Evolutionary conservation across 2,797 vertebrate genomes (phyloP).

Genomic region (Lagodon rhomboides): DNA sequence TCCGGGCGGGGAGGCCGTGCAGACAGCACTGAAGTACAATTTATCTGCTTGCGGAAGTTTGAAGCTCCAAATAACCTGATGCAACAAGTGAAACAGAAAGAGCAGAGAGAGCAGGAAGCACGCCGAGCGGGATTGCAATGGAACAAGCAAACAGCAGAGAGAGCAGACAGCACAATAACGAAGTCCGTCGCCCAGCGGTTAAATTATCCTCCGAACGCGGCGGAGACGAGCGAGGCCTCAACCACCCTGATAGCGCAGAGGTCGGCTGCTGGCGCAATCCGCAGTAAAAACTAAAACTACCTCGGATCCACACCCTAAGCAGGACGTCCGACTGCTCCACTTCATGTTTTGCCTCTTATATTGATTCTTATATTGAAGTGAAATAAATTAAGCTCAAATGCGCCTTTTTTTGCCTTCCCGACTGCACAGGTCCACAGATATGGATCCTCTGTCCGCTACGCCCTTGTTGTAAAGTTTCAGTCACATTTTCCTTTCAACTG

Average conservation of each 20-base stretch:
- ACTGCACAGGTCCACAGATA: not conserved
- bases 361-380: too few species aligned
- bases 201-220: not conserved
- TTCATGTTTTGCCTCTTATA: slow-evolving; percentile 7
- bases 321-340: not conserved
- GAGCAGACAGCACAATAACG: slow-evolving; percentile 5
- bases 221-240: not conserved
- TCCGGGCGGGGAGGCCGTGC: not conserved
- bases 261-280: slow-evolving; percentile 1
- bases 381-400: not conserved
- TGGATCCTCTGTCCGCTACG: not conserved
- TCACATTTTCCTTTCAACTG: slow-evolving; percentile 8
- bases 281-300: slow-evolving; percentile 3
- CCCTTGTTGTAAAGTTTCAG: not conserved
- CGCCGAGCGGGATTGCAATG: too few species aligned
- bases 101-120: not conserved
- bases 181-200: slow-evolving; percentile 11
- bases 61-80: slow-evolving; percentile 14
- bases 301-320: not conserved
- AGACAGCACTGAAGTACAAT: slow-evolving; percentile 2
- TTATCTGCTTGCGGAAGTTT: slow-evolving; percentile 8
- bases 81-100: slow-evolving; percentile 25
- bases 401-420: not conserved
- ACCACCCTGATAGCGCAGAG: slow-evolving; percentile 2
- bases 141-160: not conserved